A percentile compares a stretch with the other conserved stretches of the same genome.
phyloP scores from a whole-genome alignment of 2,113 vertebrate species.

The Scomber scombrus region DNA sequence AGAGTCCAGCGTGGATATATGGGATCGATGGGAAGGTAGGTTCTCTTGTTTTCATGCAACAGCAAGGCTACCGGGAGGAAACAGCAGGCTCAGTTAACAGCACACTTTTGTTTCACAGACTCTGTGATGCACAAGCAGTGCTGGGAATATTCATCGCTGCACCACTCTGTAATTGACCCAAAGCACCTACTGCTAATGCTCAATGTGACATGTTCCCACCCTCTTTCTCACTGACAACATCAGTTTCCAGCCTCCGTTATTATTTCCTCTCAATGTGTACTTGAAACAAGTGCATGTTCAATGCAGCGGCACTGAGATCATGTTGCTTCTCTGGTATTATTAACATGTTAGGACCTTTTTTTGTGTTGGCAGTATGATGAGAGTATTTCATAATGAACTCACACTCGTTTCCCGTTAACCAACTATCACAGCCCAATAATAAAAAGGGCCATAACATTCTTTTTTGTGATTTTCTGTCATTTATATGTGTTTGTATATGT shows the following conservation, averaged over 20 bases:
- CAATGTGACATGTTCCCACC: slow-evolving; percentile 47
- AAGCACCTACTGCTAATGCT: slow-evolving; percentile 38
- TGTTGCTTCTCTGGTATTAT: slow-evolving; percentile 21
- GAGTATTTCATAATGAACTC: slow-evolving; percentile 18
- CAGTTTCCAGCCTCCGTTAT: slow-evolving; percentile 38
- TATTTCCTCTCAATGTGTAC: slow-evolving; percentile 36
- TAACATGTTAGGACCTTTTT: slow-evolving; percentile 13
- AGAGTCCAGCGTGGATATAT: slow-evolving; percentile 8
- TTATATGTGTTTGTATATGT: too few relatives aligned
- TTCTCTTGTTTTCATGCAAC: slow-evolving; percentile 39
- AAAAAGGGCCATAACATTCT: too few relatives aligned
- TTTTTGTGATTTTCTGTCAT: too few relatives aligned
- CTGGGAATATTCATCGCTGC: slow-evolving; percentile 59
- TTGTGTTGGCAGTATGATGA: not conserved
- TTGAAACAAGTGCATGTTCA: slow-evolving; percentile 43
- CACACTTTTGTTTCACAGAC: slow-evolving; percentile 24
- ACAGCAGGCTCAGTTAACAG: slow-evolving; percentile 20
- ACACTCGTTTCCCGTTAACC: slow-evolving; percentile 1
- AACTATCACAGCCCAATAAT: too few relatives aligned
- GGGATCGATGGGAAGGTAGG: slow-evolving; percentile 27
- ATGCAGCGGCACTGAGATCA: slow-evolving; percentile 17
- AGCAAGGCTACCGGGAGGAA: slow-evolving; percentile 14
- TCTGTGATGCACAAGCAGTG: slow-evolving; percentile 23
- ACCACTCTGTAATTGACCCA: slow-evolving; percentile 65
- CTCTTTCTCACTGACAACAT: slow-evolving; percentile 29